Evolutionary conservation across 2,113 vertebrate species (phyloP), one percentile per base, ranked within the genome.

Genomic region (Kryptolebias marmoratus): DNA sequence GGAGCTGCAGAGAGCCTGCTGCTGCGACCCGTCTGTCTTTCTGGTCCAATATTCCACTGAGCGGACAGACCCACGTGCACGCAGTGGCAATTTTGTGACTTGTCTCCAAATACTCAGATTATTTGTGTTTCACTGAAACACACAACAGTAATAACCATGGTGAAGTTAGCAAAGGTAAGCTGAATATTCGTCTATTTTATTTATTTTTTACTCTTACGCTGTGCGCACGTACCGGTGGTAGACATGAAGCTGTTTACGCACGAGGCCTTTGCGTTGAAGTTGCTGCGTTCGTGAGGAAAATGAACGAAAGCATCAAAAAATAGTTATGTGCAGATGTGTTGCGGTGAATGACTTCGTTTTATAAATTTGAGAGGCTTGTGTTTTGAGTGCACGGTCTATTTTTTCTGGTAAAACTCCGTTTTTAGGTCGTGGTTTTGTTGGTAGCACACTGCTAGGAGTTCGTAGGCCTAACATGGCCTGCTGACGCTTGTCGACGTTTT

Each of bases 141-240:
- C 83, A 80, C 76, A 47, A 15, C 75, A 59, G 6, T 86, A 89
- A 11, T 18, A 57, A 70, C 45, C 80, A 94, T 94, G 94, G 94
- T 94, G 68, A 94, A 94, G 68, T 69, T 94, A 76, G 92, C 92
- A 3, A 94, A 94, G 94, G 94, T 94, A 91, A 93, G 91, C 30
- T 0, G 1, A 22, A 31, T 6, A 1, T 6, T 0, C 1, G 2
- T 0, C 27, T 0, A 9, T 57, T 61, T 61, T 69, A 13, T 63
- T 18, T 0, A n/a, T 0, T 7, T 57, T 61, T 61, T 69, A 13
- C 64, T 18, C 13, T 13, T 31, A 27, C 4, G 30, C 53, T 44
- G 8, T 13, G 22, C 16, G 1, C 18, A 7, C 48, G 22, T 18
- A 11, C 22, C 5, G 12, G 68, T 39, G 5, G 2, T 32, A 30